Evolutionary conservation across 2,797 vertebrate species (phyloP), one percentile per base, ranked within the genome.

Genomic region (Poeciliopsis paucimaculata): DNA sequence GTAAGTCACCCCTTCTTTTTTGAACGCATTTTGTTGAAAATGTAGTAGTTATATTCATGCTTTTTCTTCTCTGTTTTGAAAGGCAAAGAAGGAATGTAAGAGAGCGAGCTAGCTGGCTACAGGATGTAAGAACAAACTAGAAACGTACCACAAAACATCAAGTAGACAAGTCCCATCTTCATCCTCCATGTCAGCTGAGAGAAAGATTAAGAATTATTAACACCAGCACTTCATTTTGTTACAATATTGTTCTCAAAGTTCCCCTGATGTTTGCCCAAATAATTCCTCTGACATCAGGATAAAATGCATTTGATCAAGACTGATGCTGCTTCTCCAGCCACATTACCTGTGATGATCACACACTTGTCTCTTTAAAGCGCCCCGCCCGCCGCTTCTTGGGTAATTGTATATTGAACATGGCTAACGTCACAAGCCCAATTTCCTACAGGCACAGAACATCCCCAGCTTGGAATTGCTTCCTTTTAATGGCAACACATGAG

Each of bases 121-220:
- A 28, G 26, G 53, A 13, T n/a, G 53, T 28, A 5, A 28, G 20
- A 15, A 57, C 23, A 4, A 85, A 76, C 57, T 39, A 55, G 43
- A 75, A 75, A 94, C 95, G 94, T 87, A 96, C 96, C 96, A 96
- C 93, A 96, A 95, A 92, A 96, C 96, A 95, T 96, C 96, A 93
- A 96, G 94, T 92, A 96, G 95, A 93, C 96, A 96, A 93, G 95
- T 96, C 94, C 95, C 96, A 94, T 96, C 95, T 95, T 96, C 96
- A 96, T 96, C 96, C 93, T 96, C 96, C 96, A 96, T 96, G 95
- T 95, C 95, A 96, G 91, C 96, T 96, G 76, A 71, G 80, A 78
- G 74, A 34, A 78, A 82, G 60, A 89, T 43, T 20, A 73, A 2
- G 28, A 79, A 51, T 1, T 9, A 28, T 71, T 46, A 28, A 45